Percentiles rank a stretch among this genome's conserved stretches.
Evolutionary conservation across 2,888 invertebrate genomes (phyloP).

Genomic region (Coelopa pilipes): DNA sequence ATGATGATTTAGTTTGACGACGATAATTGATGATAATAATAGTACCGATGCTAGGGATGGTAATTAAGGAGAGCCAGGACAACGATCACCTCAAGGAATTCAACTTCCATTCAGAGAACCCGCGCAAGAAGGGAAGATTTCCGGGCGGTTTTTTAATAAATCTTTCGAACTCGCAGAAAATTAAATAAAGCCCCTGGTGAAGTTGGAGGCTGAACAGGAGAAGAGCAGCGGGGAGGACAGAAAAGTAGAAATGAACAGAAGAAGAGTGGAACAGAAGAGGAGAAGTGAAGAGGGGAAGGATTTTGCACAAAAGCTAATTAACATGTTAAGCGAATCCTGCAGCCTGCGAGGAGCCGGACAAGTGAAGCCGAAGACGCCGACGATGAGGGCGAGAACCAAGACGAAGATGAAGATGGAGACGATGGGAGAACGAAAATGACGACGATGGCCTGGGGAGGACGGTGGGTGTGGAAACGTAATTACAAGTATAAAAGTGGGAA

Average conservation of each 20-base stretch:
- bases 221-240: constrained; percentile 5
- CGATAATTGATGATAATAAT: too few relatives aligned
- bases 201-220: background rate
- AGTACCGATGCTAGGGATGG: too few relatives aligned
- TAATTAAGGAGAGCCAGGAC: too few relatives aligned
- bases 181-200: background rate
- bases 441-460: background rate
- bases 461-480: constrained; percentile 8
- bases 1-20: too few relatives aligned
- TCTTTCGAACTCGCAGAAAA: background rate
- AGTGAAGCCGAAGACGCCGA: background rate
- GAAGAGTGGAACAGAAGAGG: background rate
- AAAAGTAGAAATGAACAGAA: background rate
- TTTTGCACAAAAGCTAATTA: constrained; percentile 21
- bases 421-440: background rate
- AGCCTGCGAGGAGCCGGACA: too few relatives aligned
- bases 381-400: background rate
- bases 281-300: background rate
- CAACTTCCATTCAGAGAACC: too few relatives aligned
- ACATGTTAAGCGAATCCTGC: constrained; percentile 28
- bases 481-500: constrained; percentile 27
- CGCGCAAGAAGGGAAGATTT: background rate
- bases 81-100: too few relatives aligned
- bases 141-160: background rate
- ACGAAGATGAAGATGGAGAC: background rate